phyloP scores from a whole-genome alignment of 92 coral and sea anemone species.

The Porites lobata region DNA sequence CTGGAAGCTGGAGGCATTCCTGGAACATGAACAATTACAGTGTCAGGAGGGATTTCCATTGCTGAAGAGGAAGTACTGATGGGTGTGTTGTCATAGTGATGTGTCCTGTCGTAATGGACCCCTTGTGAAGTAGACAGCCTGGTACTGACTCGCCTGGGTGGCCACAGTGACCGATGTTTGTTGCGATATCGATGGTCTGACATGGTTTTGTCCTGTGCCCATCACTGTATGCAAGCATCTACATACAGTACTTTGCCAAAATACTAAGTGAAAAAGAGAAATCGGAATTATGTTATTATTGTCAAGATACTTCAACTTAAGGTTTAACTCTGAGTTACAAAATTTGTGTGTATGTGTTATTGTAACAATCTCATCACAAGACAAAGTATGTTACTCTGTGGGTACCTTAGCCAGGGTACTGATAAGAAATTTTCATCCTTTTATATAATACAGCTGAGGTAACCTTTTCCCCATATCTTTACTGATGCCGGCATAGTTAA shows the following conservation, averaged over 20 bases:
- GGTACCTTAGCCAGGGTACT: too few species aligned
- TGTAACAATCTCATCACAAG: too few species aligned
- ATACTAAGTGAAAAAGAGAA: not conserved
- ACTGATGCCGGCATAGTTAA: too few species aligned
- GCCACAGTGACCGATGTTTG: conserved; percentile 52
- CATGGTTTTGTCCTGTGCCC: conserved; percentile 31
- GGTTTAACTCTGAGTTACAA: too few species aligned
- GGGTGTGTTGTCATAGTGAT: conserved; percentile 27
- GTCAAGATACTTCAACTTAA: too few species aligned
- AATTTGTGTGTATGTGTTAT: too few species aligned
- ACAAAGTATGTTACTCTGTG: too few species aligned
- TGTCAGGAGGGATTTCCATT: conserved; percentile 42
- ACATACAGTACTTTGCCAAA: not conserved
- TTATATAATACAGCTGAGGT: too few species aligned
- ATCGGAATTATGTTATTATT: too few species aligned
- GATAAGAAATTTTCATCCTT: too few species aligned
- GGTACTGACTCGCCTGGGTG: conserved; percentile 43
- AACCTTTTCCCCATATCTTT: too few species aligned
- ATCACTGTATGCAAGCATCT: conserved; percentile 6
- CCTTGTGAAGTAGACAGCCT: conserved; percentile 42
- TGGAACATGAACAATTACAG: conserved; percentile 50
- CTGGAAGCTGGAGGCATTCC: conserved; percentile 25
- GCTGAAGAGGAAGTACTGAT: not conserved
- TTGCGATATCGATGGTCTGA: conserved; percentile 52
- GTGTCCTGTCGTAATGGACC: conserved; percentile 21